A percentile compares a stretch with the other conserved stretches of the same genome.
Conservation (phyloP, 2,113 vertebrate species). For the human (Homo sapiens) region DNA sequence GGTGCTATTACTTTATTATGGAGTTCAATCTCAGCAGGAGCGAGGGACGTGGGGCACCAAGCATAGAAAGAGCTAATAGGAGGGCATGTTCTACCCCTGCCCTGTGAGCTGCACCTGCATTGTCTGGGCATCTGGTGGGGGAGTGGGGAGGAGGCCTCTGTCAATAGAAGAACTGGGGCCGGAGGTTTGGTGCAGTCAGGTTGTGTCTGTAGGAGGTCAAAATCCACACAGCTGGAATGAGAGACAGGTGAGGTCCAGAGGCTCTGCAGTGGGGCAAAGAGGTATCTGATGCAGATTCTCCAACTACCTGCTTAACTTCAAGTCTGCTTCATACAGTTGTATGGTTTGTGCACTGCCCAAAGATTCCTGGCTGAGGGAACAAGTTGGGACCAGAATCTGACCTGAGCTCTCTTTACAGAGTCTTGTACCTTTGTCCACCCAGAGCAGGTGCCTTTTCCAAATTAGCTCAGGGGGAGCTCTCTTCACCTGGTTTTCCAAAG, state of each 20-base stretch:
- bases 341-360: neutral
- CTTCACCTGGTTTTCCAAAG: neutral
- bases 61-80: neutral
- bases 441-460: neutral
- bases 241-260: neutral
- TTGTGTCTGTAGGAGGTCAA: neutral
- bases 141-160: neutral
- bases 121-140: neutral
- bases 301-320: neutral
- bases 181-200: neutral
- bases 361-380: neutral
- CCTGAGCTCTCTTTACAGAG: neutral
- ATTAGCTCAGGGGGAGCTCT: neutral
- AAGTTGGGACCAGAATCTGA: neutral
- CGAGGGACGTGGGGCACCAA: accelerated
- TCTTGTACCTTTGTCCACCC: too few species aligned
- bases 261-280: neutral
- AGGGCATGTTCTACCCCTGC: neutral
- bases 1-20: neutral
- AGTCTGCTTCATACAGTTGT: neutral
- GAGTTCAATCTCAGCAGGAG: neutral
- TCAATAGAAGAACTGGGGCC: neutral
- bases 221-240: neutral
- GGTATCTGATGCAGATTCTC: neutral
- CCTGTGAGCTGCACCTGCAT: neutral